phyloP scores from a whole-genome alignment of 2,113 vertebrate species.

The Grammomys surdaster region DNA sequence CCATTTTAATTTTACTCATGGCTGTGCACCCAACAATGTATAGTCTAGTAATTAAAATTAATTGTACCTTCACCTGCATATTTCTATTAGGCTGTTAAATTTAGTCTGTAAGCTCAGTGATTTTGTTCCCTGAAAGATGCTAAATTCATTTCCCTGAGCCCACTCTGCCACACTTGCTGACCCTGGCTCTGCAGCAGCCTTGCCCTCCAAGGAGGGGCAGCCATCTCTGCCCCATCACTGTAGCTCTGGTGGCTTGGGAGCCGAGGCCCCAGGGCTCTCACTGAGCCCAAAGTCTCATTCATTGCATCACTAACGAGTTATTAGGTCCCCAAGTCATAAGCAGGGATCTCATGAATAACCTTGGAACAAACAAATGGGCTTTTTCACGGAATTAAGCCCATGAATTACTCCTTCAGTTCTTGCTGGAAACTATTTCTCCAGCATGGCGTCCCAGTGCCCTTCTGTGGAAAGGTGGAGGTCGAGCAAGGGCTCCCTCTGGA shows the following conservation, averaged over 20 bases:
- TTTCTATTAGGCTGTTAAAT: conserved; percentile 90
- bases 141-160: conserved; percentile 82
- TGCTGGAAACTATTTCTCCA: background rate
- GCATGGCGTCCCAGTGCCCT: fast-evolving
- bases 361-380: conserved; percentile 64
- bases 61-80: conserved; percentile 94
- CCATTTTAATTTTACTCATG: conserved; percentile 99
- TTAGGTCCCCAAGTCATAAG: conserved; percentile 29
- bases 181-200: conserved; percentile 24
- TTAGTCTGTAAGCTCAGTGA: conserved; percentile 86
- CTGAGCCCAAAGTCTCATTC: background rate
- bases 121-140: conserved; percentile 85
- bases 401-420: background rate
- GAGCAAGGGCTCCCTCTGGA: too few relatives aligned
- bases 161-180: conserved; percentile 83
- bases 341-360: conserved; percentile 60
- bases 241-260: background rate
- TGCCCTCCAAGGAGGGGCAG: background rate
- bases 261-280: fast-evolving
- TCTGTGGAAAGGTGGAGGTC: fast-evolving
- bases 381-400: conserved; percentile 70
- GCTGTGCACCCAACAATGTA: conserved; percentile 93
- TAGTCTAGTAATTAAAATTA: conserved; percentile 97
- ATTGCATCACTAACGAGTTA: background rate
- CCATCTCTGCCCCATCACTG: conserved; percentile 36